phyloP scores from a whole-genome alignment of 2,113 vertebrate genomes.

The Trematomus loennbergii region DNA sequence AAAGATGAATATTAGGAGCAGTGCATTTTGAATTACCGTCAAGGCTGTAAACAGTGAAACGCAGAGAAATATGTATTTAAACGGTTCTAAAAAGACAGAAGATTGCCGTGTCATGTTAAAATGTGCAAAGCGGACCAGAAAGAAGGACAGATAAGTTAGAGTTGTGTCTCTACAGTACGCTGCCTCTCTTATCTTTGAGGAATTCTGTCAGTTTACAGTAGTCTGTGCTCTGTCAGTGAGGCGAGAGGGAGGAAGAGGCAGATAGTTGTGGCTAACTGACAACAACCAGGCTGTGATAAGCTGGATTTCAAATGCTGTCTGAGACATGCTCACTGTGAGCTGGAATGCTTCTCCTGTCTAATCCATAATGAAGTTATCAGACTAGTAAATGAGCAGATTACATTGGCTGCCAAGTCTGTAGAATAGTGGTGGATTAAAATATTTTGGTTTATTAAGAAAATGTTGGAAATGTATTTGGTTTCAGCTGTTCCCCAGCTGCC shows the following conservation, averaged over 20 bases:
- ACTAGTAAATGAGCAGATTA: slow-evolving; percentile 46
- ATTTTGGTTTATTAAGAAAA: background rate
- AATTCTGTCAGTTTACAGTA: slow-evolving; percentile 67
- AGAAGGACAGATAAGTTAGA: background rate
- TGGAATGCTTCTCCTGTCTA: slow-evolving; percentile 47
- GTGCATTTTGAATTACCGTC: background rate
- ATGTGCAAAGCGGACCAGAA: background rate
- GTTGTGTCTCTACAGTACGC: background rate
- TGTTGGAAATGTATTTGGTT: background rate
- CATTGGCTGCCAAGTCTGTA: slow-evolving; percentile 19
- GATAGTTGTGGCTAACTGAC: slow-evolving; percentile 65
- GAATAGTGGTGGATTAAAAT: background rate
- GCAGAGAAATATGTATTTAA: background rate
- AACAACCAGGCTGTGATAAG: slow-evolving; percentile 68
- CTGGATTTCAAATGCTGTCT: slow-evolving; percentile 34
- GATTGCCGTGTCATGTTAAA: background rate
- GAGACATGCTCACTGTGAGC: slow-evolving; percentile 33
- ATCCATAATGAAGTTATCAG: slow-evolving; percentile 54
- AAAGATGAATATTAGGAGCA: background rate
- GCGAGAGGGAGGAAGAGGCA: slow-evolving; percentile 61
- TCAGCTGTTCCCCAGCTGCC: background rate
- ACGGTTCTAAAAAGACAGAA: background rate
- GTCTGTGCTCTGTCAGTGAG: slow-evolving; percentile 73
- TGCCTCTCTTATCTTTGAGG: slow-evolving; percentile 60
- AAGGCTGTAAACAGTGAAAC: no score